Conservation (phyloP, 2,888 invertebrate genomes). For the Amblyjoppa proteus region DNA sequence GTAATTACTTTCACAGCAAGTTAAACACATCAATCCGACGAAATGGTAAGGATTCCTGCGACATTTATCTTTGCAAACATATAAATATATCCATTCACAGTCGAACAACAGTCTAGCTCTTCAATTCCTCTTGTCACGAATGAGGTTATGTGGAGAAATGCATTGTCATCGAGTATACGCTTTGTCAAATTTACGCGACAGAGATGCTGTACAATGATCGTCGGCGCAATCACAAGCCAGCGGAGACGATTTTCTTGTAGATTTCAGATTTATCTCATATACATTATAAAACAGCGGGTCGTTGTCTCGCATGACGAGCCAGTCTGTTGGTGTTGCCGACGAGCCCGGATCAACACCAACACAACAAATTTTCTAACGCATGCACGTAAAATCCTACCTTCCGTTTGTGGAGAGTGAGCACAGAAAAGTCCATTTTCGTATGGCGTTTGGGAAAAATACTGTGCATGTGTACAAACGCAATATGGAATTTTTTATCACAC, state of each 20-base stretch:
- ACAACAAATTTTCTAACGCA: too few relatives aligned
- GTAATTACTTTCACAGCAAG: conserved; percentile 38
- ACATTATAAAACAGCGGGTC: background rate
- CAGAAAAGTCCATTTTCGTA: too few relatives aligned
- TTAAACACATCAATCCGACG: conserved; percentile 32
- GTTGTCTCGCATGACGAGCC: background rate
- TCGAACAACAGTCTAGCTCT: background rate
- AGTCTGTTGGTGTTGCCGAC: background rate
- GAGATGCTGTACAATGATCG: background rate
- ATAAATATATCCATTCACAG: background rate
- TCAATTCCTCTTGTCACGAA: conserved; percentile 52
- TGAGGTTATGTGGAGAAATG: conserved; percentile 71
- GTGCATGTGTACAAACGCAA: too few relatives aligned
- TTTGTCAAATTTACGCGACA: conserved; percentile 24
- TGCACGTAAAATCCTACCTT: too few relatives aligned
- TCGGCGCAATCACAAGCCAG: background rate
- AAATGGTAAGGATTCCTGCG: conserved; percentile 59
- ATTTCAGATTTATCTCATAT: background rate
- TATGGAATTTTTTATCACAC: too few relatives aligned
- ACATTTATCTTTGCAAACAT: background rate
- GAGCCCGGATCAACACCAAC: too few relatives aligned
- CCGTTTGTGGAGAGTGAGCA: too few relatives aligned
- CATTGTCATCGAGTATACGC: conserved; percentile 68
- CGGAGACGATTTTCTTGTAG: background rate
- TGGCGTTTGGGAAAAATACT: too few relatives aligned